Base-by-base conservation (phyloP, 92 coral and sea anemone species). In the Nematostella vectensis region DNA sequence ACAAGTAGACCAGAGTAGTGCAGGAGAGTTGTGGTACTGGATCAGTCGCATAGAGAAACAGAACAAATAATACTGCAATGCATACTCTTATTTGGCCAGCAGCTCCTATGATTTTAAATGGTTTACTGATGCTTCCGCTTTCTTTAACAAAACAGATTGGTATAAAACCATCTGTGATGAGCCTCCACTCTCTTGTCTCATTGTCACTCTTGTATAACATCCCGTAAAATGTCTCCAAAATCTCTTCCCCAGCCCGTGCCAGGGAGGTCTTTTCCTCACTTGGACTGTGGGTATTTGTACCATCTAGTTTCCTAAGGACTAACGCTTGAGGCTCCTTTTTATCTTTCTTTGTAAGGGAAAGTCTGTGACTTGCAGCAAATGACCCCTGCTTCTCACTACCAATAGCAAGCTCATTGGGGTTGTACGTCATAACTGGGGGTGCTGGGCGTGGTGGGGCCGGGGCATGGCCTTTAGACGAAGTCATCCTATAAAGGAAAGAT, bases 141-240 rank as follows among this genome's bases (percentile, higher is more conserved):
- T 67, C 93, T 61, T 88, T 89, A 20, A 93, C 72, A 73, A 86
- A 82, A 59, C 89, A 93, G 60, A 86, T 64, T 17, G 99, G 96
- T 61, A 93, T 75, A 54, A 74, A 85, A 3, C 83, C 83, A 53
- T 85, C 81, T 24, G 69, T 81, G 39, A 75, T 69, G 17, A 80
- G 70, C 45, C 58, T 75, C 95, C 95, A 85, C 2, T 80, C 95
- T 39, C 70, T 75, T 38, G 66, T 85, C 20, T 77, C 25, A 50
- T 72, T 61, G 13, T 59, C 88, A 44, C 63, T 75, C 1, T 62
- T 68, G 47, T 85, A 85, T 38, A 85, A 53, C 84, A 85, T 67
- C 47, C 74, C 95, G 59, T 85, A 85, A 50, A 85, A 85, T 20
- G 71, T 85, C n/a, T 73, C 84, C 44, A 85, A 51, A 17, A 66